Evolutionary conservation across 2,888 invertebrate genomes (phyloP).

Genomic region (Trisateles emortualis): DNA sequence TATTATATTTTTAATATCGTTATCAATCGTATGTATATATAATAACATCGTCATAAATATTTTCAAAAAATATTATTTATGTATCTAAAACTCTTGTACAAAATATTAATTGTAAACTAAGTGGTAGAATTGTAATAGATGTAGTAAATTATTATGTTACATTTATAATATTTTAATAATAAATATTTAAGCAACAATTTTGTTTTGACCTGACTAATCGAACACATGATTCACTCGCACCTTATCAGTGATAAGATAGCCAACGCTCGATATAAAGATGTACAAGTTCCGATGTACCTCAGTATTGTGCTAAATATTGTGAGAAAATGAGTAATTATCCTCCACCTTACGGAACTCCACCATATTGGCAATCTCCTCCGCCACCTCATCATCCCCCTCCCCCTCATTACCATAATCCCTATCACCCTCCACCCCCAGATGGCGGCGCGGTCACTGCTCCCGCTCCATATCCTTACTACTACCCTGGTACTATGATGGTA

Average conservation of each 20-base stretch:
- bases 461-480: conserved; percentile 67
- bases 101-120: conserved; percentile 22
- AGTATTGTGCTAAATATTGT: conserved; percentile 35
- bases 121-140: conserved; percentile 28
- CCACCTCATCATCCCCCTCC: conserved; percentile 15
- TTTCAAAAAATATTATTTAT: neutral
- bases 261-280: conserved; percentile 30
- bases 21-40: neutral
- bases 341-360: conserved; percentile 61
- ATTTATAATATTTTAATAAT: conserved; percentile 40
- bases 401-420: conserved; percentile 23
- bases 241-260: conserved; percentile 51
- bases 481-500: conserved; percentile 75
- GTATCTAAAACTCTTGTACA: conserved; percentile 35
- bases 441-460: conserved; percentile 48
- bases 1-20: neutral
- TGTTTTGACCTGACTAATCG: conserved; percentile 31
- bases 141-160: conserved; percentile 48
- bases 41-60: neutral
- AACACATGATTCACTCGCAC: conserved; percentile 29
- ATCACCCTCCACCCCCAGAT: conserved; percentile 43
- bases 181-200: conserved; percentile 32
- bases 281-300: conserved; percentile 7
- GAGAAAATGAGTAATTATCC: conserved; percentile 70
- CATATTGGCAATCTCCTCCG: conserved; percentile 42